Evolutionary conservation across 35 echinoderm and acorn worm genomes (phyloP).

Genomic region (Heliocidaris tuberculata): DNA sequence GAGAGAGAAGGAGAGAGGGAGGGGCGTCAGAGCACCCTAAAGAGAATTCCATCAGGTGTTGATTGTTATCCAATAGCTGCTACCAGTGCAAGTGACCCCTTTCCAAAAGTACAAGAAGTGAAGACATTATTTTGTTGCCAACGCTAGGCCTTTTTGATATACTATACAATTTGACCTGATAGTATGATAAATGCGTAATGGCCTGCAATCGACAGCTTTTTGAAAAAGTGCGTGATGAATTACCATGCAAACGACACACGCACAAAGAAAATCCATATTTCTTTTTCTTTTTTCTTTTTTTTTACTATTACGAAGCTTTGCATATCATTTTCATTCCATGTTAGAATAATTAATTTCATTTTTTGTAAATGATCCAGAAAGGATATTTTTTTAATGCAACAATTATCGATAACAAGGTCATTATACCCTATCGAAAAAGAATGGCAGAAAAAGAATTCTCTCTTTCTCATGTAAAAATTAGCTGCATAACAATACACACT

Average conservation of each 20-base stretch:
- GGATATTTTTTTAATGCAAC: background rate
- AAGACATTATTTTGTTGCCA: background rate
- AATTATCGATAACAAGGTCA: background rate
- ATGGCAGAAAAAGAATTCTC: background rate
- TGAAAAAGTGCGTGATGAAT: too few species aligned
- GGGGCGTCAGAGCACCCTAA: background rate
- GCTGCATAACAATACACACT: background rate
- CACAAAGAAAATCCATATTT: background rate
- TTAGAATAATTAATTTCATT: background rate
- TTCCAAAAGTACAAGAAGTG: background rate
- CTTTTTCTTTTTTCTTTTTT: too few species aligned
- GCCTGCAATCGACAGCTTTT: background rate
- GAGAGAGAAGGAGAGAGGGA: background rate
- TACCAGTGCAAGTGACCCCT: conserved; percentile 10
- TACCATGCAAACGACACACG: too few species aligned
- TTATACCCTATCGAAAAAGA: background rate
- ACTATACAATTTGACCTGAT: background rate
- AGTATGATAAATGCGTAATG: background rate
- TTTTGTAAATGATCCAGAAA: background rate
- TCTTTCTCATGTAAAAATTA: background rate
- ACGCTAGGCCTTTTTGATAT: background rate
- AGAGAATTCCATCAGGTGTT: background rate
- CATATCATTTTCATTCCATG: too few species aligned
- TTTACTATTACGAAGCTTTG: background rate
- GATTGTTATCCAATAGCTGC: conserved; percentile 10